phyloP scores from a whole-genome alignment of 1,140 invertebrate genomes.

The Magallana gigas region DNA sequence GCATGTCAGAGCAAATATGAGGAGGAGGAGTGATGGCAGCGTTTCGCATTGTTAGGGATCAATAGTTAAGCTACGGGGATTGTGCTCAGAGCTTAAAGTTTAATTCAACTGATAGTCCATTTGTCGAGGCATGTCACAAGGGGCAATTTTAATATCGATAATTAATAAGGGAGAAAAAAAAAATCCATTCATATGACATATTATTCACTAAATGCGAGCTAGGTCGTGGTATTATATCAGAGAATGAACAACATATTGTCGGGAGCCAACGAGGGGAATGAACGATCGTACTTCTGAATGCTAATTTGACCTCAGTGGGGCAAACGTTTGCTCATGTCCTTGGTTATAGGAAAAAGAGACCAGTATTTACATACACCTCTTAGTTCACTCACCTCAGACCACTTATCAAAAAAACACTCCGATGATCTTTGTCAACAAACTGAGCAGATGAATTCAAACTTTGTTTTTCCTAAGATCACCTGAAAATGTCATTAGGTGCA shows the following conservation, averaged over 20 bases:
- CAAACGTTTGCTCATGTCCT: slow-evolving; percentile 25
- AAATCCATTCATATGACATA: slow-evolving; percentile 33
- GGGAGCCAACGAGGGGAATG: slow-evolving; percentile 2
- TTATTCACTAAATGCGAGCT: slow-evolving; percentile 1
- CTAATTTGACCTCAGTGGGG: slow-evolving; percentile 32
- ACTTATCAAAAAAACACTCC: background rate
- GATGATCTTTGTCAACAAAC: slow-evolving; percentile 18
- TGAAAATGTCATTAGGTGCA: background rate
- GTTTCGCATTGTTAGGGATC: background rate
- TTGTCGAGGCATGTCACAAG: slow-evolving; percentile 29
- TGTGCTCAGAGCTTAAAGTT: slow-evolving; percentile 26
- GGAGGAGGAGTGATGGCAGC: slow-evolving; percentile 14
- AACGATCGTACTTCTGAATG: slow-evolving; percentile 30
- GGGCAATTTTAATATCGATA: slow-evolving; percentile 21
- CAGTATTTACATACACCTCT: slow-evolving; percentile 31
- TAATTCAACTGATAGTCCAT: slow-evolving; percentile 32
- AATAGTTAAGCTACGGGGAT: background rate
- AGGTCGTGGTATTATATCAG: background rate
- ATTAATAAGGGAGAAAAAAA: slow-evolving; percentile 9
- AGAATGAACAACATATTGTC: slow-evolving; percentile 19
- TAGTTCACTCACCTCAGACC: slow-evolving; percentile 23
- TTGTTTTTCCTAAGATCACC: background rate
- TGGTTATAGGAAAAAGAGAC: slow-evolving; percentile 17
- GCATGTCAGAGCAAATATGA: slow-evolving; percentile 6
- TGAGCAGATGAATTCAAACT: slow-evolving; percentile 30